Conservation (phyloP, 2,888 invertebrate species). For the Pecten maximus region DNA sequence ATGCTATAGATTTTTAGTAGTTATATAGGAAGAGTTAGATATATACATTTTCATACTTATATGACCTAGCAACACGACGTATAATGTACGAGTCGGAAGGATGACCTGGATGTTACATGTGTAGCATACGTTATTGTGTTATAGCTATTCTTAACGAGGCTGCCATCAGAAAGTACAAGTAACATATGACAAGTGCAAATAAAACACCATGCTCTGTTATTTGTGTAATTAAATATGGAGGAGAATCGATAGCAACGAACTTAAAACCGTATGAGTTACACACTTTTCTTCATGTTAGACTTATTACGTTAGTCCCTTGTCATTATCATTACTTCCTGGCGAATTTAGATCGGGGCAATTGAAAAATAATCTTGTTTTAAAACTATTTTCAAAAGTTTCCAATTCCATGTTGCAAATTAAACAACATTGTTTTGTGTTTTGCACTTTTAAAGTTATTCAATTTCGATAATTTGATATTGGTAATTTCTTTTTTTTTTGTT, state of each 20-base stretch:
- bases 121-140: not conserved
- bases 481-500: too few species aligned
- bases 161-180: not conserved
- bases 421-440: not conserved
- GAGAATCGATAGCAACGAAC: not conserved
- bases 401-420: not conserved
- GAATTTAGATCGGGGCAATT: not conserved
- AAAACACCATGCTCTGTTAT: not conserved
- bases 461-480: not conserved
- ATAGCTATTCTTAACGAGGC: not conserved
- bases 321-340: not conserved
- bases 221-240: not conserved
- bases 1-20: too few species aligned
- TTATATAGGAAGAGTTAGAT: too few species aligned
- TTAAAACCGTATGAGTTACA: not conserved
- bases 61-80: too few species aligned
- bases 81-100: too few species aligned
- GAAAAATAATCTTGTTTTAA: not conserved
- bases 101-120: not conserved
- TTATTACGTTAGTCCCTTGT: not conserved
- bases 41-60: too few species aligned
- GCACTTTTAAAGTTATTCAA: not conserved
- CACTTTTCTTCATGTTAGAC: not conserved
- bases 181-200: not conserved
- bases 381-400: not conserved